Evolutionary conservation across 2,888 invertebrate species (phyloP).

Genomic region (Lasioglossum pauxillum): DNA sequence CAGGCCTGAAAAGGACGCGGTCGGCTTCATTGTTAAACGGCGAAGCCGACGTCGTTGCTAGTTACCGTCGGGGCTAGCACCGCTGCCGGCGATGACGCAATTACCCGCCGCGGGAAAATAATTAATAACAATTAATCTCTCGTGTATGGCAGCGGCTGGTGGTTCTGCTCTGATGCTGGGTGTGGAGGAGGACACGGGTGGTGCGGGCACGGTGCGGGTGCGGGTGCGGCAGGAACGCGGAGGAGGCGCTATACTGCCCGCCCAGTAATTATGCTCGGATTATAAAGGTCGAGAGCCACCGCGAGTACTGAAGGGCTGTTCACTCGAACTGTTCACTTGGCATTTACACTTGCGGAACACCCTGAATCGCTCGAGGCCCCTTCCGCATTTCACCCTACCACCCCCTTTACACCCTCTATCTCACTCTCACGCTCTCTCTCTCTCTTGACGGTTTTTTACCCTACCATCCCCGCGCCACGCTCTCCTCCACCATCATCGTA

Average conservation of each 20-base stretch:
- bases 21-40: slow-evolving; percentile 81
- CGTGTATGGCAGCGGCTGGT: slow-evolving; percentile 77
- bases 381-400: slow-evolving; percentile 62
- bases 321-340: slow-evolving; percentile 84
- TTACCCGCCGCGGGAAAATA: slow-evolving; percentile 82
- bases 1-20: slow-evolving; percentile 77
- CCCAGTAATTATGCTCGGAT: slow-evolving; percentile 83
- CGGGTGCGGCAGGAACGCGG: slow-evolving; percentile 56
- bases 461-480: slow-evolving; percentile 19
- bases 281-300: slow-evolving; percentile 83
- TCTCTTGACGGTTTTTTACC: slow-evolving; percentile 37
- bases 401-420: slow-evolving; percentile 32
- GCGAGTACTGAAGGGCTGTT: slow-evolving; percentile 81
- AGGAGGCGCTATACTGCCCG: slow-evolving; percentile 73
- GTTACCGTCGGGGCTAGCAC: slow-evolving; percentile 58
- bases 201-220: not conserved
- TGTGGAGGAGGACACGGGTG: slow-evolving; percentile 32
- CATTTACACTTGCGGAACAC: slow-evolving; percentile 81
- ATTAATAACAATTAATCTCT: slow-evolving; percentile 85
- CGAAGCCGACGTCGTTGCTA: slow-evolving; percentile 69
- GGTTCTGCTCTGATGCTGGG: slow-evolving; percentile 51
- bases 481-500: slow-evolving; percentile 37
- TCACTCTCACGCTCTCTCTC: slow-evolving; percentile 7
- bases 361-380: slow-evolving; percentile 77
- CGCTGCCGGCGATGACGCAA: slow-evolving; percentile 79